Base-by-base conservation (phyloP, 2,113 vertebrate species). In the Bostrychus sinensis region DNA sequence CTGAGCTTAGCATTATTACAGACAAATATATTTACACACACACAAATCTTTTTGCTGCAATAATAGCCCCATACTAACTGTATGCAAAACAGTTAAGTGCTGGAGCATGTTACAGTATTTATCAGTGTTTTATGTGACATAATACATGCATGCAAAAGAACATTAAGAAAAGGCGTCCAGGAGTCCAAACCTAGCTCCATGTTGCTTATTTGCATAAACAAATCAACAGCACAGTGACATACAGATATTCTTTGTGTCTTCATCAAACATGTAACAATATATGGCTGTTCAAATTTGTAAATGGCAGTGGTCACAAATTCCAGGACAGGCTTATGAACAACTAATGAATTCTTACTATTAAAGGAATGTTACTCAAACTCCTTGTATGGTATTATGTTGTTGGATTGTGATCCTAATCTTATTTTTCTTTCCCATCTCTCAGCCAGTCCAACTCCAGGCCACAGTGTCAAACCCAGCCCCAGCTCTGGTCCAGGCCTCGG, bases 381-480 rank as follows among this genome's bases (percentile, higher is more conserved):
- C n/a, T 42, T 42, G 1, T 19, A 42, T 4, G n/a, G 16, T 8
- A 7, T 8, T 42, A 42, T 42, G n/a, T n/a, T n/a, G n/a, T n/a
- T n/a, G n/a, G n/a, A n/a, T n/a, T n/a, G n/a, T n/a, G n/a, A n/a
- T n/a, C n/a, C n/a, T 42, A 25, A 25, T 25, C 1, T 0, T 5
- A 8, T 25, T 48, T 7, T 25, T 0, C 2, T 13, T 23, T 17
- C 59, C 3, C 28, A n/a, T 3, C 16, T 55, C 9, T 58, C 67
- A 80, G 83, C 72, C 72, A n/a, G 70, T 92, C 37, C 83, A 51
- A 9, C 48, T 91, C 59, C 93, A 93, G 82, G 86, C 91, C 62
- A 82, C 92, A 5, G 71, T 91, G 74, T 88, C 93, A 17, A 70
- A 89, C 79, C 81, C 91, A 75, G 80, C 89, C 57, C 86, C 94